These are phyloP conservation scores for Anniella stebbinsi DNA, from an alignment of 2,797 vertebrate genomes.

Conservation along the genomic window DNA sequence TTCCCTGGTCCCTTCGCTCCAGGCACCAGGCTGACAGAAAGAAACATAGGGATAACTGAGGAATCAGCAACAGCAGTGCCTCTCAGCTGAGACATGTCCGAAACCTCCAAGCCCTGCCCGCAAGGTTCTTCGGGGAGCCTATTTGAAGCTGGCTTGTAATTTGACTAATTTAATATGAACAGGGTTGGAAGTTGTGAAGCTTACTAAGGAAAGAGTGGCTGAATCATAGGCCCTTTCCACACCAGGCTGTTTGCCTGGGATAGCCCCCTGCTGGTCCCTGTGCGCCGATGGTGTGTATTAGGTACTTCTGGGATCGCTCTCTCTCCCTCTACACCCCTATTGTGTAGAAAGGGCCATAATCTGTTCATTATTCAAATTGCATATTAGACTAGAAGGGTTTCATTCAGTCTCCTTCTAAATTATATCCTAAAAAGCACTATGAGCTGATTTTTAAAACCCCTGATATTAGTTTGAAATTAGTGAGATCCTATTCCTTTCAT, in stretches of 20 bases:
- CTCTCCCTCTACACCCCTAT: too few species aligned
- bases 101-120: not conserved
- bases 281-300: too few species aligned
- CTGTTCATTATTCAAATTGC: not conserved
- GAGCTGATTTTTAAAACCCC: not conserved
- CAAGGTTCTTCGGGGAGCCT: not conserved
- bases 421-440: not conserved
- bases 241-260: too few species aligned
- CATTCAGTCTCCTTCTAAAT: not conserved
- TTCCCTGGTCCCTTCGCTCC: not conserved
- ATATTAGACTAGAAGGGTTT: not conserved
- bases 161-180: not conserved
- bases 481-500: not conserved
- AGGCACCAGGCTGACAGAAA: too few species aligned
- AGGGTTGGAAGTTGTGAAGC: not conserved
- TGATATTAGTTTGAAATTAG: not conserved
- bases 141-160: not conserved
- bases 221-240: too few species aligned
- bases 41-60: not conserved
- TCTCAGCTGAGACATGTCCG: not conserved
- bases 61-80: too few species aligned
- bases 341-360: too few species aligned
- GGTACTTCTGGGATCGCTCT: too few species aligned
- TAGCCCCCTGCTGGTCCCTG: too few species aligned
- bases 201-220: not conserved